These are phyloP conservation scores for Telenomus remus DNA, from an alignment of 1,140 invertebrate genomes.

Conservation along the genomic window DNA sequence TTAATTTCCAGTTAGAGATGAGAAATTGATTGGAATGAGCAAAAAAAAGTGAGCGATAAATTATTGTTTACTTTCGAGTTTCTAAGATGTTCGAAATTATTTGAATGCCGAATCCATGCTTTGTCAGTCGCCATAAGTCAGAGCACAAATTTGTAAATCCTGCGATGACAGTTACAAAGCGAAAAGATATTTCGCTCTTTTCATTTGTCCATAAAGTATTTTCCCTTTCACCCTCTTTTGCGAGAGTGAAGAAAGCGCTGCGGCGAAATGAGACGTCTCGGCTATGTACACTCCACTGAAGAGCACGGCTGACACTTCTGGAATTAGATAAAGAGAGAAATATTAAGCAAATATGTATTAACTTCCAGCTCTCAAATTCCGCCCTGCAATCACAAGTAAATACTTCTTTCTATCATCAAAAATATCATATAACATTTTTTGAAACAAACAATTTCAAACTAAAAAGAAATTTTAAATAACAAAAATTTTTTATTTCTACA, in stretches of 20 bases:
- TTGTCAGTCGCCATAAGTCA: constrained; percentile 14
- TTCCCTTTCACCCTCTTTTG: constrained; percentile 11
- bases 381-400: background rate
- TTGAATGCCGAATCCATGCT: too few relatives aligned
- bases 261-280: constrained; percentile 35
- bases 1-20: too few relatives aligned
- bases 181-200: constrained; percentile 34
- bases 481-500: too few relatives aligned
- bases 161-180: constrained; percentile 11
- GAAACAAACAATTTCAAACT: too few relatives aligned
- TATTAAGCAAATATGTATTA: constrained; percentile 49
- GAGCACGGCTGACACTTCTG: constrained; percentile 24
- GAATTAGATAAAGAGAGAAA: constrained; percentile 50
- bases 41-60: too few relatives aligned
- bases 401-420: too few relatives aligned
- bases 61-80: too few relatives aligned
- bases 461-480: too few relatives aligned
- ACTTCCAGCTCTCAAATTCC: constrained; percentile 16
- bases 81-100: too few relatives aligned
- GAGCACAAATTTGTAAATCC: constrained; percentile 9
- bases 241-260: constrained; percentile 15
- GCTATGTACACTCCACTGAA: constrained; percentile 12
- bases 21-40: too few relatives aligned
- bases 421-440: too few relatives aligned
- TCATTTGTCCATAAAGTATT: constrained; percentile 36